Evolutionary conservation across 2,888 invertebrate species (phyloP), one percentile per base, ranked within the genome.

Genomic region (Dione juno): DNA sequence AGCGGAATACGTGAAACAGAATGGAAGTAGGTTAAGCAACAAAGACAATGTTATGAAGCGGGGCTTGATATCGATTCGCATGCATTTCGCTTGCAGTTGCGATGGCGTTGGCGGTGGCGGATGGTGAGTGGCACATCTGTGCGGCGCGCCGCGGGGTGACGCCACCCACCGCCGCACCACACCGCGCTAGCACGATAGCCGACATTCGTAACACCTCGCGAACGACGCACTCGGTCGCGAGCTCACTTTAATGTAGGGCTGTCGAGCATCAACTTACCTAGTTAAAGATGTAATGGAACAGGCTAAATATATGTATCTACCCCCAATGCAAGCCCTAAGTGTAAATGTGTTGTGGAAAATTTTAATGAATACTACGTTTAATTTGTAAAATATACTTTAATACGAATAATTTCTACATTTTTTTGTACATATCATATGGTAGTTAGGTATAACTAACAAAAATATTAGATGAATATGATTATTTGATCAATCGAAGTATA

Each of bases 151-250:
- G 83, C 83, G 81, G 83, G 81, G 80, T 80, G 80, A 80, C 78
- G 79, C 70, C 74, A 75, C 75, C 75, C 78, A 69, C 75, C 74
- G 70, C 70, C 75, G 53, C 76, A 66, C 78, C 77, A 73, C 43
- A 43, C 81, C 81, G 74, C 82, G 77, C 82, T 83, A 84, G 83
- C 84, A 84, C 89, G 88, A 87, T 89, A 89, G 85, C 88, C 88
- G 88, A 88, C 91, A 88, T 88, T 89, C 87, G 86, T 88, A 87
- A 92, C 92, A 92, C 92, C 91, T 92, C 89, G 86, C 88, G 84
- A 87, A 84, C 86, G 85, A 86, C 87, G 86, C 88, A 88, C 86
- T 87, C 86, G 82, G 84, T 83, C 82, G 83, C 83, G 82, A 87
- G 84, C 85, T 84, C 87, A 86, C 88, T 89, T 86, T 85, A 85